A percentile compares a stretch with the other conserved stretches of the same genome.
Conservation (phyloP, 2,113 vertebrate genomes). For the Semicossyphus pulcher region DNA sequence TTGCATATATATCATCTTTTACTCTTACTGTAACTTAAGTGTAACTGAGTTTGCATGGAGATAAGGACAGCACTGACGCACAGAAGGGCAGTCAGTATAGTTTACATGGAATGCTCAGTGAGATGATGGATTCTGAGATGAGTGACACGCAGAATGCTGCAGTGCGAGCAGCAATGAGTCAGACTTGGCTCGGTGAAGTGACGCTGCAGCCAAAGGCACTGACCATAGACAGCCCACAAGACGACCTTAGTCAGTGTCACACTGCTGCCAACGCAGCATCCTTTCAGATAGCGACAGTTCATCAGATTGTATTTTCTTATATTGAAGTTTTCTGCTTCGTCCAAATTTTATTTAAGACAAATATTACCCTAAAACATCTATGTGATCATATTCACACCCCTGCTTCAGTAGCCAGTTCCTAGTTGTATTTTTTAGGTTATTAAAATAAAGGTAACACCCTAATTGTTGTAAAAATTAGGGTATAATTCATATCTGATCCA, state of each 20-base stretch:
- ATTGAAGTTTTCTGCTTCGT: too few relatives aligned
- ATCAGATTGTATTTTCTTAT: accelerated
- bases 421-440: too few relatives aligned
- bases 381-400: background rate
- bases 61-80: background rate
- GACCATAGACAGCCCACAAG: background rate
- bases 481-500: too few relatives aligned
- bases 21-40: background rate
- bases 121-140: slow-evolving; percentile 18
- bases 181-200: slow-evolving; percentile 28
- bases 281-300: background rate
- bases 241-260: background rate
- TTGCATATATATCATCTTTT: too few relatives aligned
- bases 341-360: background rate
- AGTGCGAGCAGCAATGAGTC: slow-evolving; percentile 17
- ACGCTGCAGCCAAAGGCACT: slow-evolving; percentile 1
- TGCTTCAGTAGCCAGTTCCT: too few relatives aligned
- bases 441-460: too few relatives aligned
- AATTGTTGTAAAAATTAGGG: too few relatives aligned
- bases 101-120: background rate
- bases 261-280: background rate
- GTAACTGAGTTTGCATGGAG: background rate
- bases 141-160: background rate
- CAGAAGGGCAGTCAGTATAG: background rate
- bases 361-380: background rate